These are phyloP conservation scores for Macroramphosus scolopax DNA, from an alignment of 2,797 vertebrate genomes.

Conservation along the genomic window DNA sequence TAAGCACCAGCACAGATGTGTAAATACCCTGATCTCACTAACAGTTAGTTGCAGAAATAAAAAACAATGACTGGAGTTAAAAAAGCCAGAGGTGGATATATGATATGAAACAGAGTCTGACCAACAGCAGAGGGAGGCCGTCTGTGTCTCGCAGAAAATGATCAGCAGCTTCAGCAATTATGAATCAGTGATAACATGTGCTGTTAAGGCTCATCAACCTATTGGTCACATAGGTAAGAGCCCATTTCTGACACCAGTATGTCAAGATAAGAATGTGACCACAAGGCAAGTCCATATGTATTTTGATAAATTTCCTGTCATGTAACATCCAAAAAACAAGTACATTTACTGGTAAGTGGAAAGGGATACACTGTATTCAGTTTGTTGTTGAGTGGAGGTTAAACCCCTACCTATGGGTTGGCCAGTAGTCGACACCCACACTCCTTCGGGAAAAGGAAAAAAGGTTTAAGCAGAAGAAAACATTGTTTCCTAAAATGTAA, in stretches of 20 bases:
- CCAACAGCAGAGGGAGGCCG: conserved; percentile 58
- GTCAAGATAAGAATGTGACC: conserved; percentile 46
- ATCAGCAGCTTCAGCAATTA: conserved; percentile 67
- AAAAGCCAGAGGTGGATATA: conserved; percentile 26
- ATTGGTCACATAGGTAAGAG: conserved; percentile 33
- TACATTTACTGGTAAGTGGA: conserved; percentile 11
- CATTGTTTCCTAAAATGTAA: conserved; percentile 12
- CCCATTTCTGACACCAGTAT: conserved; percentile 36
- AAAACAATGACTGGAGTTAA: too few relatives aligned
- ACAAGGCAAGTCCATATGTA: conserved; percentile 25
- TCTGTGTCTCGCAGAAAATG: conserved; percentile 68
- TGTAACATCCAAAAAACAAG: conserved; percentile 10
- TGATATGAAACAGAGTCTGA: conserved; percentile 61
- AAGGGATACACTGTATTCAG: conserved; percentile 4
- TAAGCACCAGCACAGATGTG: background rate
- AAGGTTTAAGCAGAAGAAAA: conserved; percentile 31
- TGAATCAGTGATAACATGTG: conserved; percentile 58
- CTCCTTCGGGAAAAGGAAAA: conserved; percentile 77
- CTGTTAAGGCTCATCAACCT: conserved; percentile 51
- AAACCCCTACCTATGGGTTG: conserved; percentile 91
- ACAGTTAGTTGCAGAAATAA: too few relatives aligned
- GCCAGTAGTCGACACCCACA: conserved; percentile 97
- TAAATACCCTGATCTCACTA: too few relatives aligned
- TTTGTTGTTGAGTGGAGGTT: conserved; percentile 14
- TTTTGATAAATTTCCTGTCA: conserved; percentile 26